These are phyloP conservation scores for Parthenolecanium corni DNA, from an alignment of 2,888 invertebrate genomes.

Conservation along the genomic window DNA sequence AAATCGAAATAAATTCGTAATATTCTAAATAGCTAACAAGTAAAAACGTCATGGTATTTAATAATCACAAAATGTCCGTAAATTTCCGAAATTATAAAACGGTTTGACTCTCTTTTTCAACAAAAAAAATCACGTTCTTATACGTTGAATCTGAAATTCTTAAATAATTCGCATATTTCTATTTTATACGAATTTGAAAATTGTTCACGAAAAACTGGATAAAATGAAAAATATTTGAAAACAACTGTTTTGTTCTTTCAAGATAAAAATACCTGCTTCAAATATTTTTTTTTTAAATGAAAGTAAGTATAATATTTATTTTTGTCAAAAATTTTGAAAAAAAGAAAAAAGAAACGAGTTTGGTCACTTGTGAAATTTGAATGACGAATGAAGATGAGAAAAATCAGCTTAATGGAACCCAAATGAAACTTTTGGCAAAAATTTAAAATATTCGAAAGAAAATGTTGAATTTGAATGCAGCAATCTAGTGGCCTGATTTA, in stretches of 20 bases:
- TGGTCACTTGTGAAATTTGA: no score
- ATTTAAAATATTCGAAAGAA: no score
- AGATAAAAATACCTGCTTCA: neutral
- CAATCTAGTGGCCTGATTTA: no score
- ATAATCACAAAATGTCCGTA: constrained; percentile 3
- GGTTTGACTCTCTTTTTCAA: constrained; percentile 7
- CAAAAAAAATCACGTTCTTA: constrained; percentile 15
- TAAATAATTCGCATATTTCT: constrained; percentile 18
- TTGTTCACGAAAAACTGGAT: neutral
- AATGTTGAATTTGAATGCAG: no score
- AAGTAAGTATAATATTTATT: no score
- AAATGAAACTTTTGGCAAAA: no score
- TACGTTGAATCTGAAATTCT: constrained; percentile 4
- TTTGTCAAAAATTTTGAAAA: no score
- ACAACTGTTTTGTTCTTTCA: neutral
- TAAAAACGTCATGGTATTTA: constrained; percentile 13
- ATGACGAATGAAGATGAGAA: no score
- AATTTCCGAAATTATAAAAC: constrained; percentile 12
- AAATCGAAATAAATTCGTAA: constrained; percentile 26
- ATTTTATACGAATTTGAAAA: neutral
- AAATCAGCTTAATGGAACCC: no score
- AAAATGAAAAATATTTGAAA: neutral
- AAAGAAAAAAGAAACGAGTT: no score
- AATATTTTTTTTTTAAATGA: neutral
- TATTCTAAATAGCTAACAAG: constrained; percentile 19